These are phyloP conservation scores for Tolmerus cingulatus DNA, from an alignment of 2,888 invertebrate species.

Conservation along the genomic window DNA sequence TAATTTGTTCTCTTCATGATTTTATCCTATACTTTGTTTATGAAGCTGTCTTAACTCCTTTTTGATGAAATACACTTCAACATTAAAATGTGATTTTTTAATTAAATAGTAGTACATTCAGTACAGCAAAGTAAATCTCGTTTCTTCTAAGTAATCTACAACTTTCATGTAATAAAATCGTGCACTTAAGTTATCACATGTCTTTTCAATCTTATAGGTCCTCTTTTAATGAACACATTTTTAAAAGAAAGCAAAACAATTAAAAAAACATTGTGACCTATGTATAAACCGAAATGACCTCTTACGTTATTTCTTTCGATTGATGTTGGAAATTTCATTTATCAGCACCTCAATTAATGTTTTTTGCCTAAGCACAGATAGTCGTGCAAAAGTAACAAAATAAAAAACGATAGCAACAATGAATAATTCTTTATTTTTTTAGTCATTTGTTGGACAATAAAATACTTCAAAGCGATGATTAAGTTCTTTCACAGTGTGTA, in stretches of 20 bases:
- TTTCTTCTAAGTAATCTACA: too few relatives aligned
- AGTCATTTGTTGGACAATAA: not conserved
- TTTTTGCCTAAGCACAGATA: not conserved
- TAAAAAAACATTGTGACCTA: not conserved
- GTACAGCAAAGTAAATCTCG: too few relatives aligned
- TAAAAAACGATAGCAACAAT: not conserved
- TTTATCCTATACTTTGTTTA: too few relatives aligned
- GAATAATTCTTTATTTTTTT: not conserved
- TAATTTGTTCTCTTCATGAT: too few relatives aligned
- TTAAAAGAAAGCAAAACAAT: not conserved
- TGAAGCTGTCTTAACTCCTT: too few relatives aligned
- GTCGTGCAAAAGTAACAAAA: not conserved
- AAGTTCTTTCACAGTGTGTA: constrained; percentile 80
- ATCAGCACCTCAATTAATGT: not conserved
- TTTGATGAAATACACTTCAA: too few relatives aligned
- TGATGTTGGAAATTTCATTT: not conserved
- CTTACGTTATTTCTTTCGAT: not conserved
- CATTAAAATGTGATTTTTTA: too few relatives aligned
- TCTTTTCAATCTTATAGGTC: not conserved
- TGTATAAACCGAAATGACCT: not conserved
- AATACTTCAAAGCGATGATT: constrained; percentile 95
- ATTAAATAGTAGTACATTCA: too few relatives aligned
- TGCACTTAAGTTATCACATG: not conserved
- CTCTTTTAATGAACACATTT: not conserved
- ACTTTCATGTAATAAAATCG: too few relatives aligned